Base-by-base conservation (phyloP, 1,140 invertebrate species). In the Atta colombica region DNA sequence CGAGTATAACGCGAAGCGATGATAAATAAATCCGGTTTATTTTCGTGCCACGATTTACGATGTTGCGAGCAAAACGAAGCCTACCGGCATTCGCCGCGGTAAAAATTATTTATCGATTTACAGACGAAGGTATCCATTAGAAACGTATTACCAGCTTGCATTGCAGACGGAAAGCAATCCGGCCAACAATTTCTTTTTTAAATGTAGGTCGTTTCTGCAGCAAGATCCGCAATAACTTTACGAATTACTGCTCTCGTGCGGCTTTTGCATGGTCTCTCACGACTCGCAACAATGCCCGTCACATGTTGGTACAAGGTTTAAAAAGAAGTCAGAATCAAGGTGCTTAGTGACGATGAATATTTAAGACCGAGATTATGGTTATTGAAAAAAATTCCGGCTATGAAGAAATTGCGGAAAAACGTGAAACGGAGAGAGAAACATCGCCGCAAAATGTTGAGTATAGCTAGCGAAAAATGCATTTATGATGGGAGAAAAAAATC, bases 31-130 rank as follows among this genome's bases (percentile, higher is more conserved):
- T 80, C 77, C 77, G 80, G 77, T 80, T 80, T 49, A 89, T 87
- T 89, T 87, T 35, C 63, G 28, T n/a, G 88, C 39, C 55, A 81
- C 60, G 35, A 81, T 86, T 88, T 89, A 80, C 65, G 45, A 66
- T 49, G 21, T 75, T 82, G 68, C 80, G 80, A 61, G 80, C 45
- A 28, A 84, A 53, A 63, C 39, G 39, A 61, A 28, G 53, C 68
- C 31, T 25, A n/a, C 71, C 35, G 58, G 69, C 45, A 60, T 61
- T 84, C 77, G 55, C 63, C 58, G 65, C 60, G 69, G 71, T 21
- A 87, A 82, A 89, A 85, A 85, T 89, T 90, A 87, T 86, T 90
- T 90, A 88, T 91, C 89, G 87, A 91, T 91, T 84, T 39, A 71
- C 55, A 69, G 18, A 71, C 58, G 21, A 80, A 89, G 68, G 28